These are phyloP conservation scores for Drosophila obscura DNA, from an alignment of 1,140 invertebrate species.

Conservation along the genomic window DNA sequence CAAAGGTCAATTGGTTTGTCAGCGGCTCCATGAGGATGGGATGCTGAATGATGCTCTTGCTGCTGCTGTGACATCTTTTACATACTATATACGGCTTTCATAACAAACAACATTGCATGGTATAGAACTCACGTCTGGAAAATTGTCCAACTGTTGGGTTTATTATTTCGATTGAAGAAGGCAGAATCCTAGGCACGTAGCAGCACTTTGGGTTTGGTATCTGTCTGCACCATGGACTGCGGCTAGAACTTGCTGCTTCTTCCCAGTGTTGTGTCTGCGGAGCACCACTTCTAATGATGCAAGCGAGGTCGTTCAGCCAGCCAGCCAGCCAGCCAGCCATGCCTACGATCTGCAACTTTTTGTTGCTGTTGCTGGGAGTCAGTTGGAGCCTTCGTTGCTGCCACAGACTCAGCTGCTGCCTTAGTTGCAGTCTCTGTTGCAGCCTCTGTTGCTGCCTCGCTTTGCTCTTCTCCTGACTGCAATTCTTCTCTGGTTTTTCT, in stretches of 20 bases:
- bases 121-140: conserved; percentile 69
- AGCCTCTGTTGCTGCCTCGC: conserved; percentile 50
- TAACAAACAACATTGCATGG: conserved; percentile 40
- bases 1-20: conserved; percentile 76
- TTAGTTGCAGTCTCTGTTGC: conserved; percentile 26
- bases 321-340: conserved; percentile 27
- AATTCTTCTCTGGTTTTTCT: conserved; percentile 54
- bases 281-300: conserved; percentile 82
- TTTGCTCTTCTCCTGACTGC: conserved; percentile 46
- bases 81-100: conserved; percentile 48
- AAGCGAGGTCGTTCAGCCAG: conserved; percentile 73
- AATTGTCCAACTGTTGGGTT: conserved; percentile 81
- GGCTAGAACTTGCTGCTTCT: conserved; percentile 65
- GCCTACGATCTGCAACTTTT: conserved; percentile 63
- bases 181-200: conserved; percentile 69
- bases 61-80: conserved; percentile 67
- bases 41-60: too few relatives aligned
- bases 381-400: conserved; percentile 12
- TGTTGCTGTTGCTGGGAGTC: conserved; percentile 30
- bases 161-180: conserved; percentile 76
- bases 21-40: conserved; percentile 12
- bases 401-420: conserved; percentile 9
- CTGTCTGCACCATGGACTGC: conserved; percentile 1
- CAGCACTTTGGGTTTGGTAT: conserved; percentile 75
- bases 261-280: conserved; percentile 38